Conservation (phyloP, 1,140 invertebrate species). For the Alviniconcha marisindica region DNA sequence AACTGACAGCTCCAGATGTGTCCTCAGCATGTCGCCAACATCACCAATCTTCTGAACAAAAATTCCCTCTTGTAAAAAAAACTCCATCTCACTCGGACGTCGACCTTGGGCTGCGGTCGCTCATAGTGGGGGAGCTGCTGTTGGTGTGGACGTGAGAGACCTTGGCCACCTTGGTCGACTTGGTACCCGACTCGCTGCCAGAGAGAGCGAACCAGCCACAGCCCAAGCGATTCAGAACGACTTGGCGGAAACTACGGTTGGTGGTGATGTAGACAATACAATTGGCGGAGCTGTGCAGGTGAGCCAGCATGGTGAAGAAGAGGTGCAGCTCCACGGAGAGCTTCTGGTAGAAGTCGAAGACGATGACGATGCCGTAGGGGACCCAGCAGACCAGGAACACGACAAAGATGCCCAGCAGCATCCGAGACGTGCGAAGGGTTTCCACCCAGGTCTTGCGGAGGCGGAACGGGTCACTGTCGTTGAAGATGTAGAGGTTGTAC, state of each 20-base stretch:
- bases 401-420: conserved; percentile 67
- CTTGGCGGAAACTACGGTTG: conserved; percentile 59
- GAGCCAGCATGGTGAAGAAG: conserved; percentile 68
- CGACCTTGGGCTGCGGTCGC: neutral
- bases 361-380: conserved; percentile 69
- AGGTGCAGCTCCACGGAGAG: conserved; percentile 63
- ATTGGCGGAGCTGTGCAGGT: conserved; percentile 70
- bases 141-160: neutral
- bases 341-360: conserved; percentile 56
- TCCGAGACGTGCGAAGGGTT: conserved; percentile 60
- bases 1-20: no score
- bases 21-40: neutral
- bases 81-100: neutral
- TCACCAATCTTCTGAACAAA: neutral
- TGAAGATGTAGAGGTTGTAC: conserved; percentile 53
- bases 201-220: neutral
- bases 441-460: conserved; percentile 59
- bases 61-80: neutral
- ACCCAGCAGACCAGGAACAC: conserved; percentile 72
- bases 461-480: conserved; percentile 48
- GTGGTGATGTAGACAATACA: conserved; percentile 65
- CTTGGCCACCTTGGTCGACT: conserved; percentile 19
- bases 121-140: neutral
- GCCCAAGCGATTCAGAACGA: conserved; percentile 30
- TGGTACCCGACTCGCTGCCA: neutral